A percentile compares a stretch with the other conserved stretches of the same genome.
phyloP scores from a whole-genome alignment of 2,888 invertebrate species.

The Polylopha cassiicola region DNA sequence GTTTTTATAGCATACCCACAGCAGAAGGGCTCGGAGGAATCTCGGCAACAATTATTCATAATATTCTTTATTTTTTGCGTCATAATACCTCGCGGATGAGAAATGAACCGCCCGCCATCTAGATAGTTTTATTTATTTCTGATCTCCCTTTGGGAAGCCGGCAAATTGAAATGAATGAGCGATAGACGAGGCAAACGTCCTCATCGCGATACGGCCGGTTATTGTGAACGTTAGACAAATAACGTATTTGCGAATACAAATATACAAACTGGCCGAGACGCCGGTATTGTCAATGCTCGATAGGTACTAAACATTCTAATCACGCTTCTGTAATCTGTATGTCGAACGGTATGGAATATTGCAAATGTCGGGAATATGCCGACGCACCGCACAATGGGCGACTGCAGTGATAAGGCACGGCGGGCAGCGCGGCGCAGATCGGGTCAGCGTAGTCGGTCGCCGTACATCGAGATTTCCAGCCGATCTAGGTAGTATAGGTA shows the following conservation, averaged over 20 bases:
- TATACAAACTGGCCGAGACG: slow-evolving; percentile 12
- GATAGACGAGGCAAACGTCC: slow-evolving; percentile 7
- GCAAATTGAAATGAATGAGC: slow-evolving; percentile 22
- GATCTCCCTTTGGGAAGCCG: slow-evolving; percentile 30
- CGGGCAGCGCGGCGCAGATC: slow-evolving; percentile 21
- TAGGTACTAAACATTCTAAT: slow-evolving; percentile 52
- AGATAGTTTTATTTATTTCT: slow-evolving; percentile 37
- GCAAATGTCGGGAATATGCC: slow-evolving; percentile 47
- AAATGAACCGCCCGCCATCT: slow-evolving; percentile 45
- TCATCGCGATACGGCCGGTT: slow-evolving; percentile 4
- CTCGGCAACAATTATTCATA: slow-evolving; percentile 42
- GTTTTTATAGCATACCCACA: slow-evolving; percentile 61
- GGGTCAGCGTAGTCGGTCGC: slow-evolving; percentile 30
- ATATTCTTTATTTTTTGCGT: slow-evolving; percentile 43
- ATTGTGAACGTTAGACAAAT: slow-evolving; percentile 1
- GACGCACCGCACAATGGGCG: slow-evolving; percentile 48
- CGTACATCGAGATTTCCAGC: slow-evolving; percentile 39
- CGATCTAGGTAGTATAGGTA: too few relatives aligned
- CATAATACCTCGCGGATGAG: slow-evolving; percentile 57
- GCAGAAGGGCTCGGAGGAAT: slow-evolving; percentile 49
- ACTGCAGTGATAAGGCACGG: slow-evolving; percentile 45
- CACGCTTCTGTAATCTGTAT: slow-evolving; percentile 54
- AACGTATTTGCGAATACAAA: slow-evolving; percentile 8
- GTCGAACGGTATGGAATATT: slow-evolving; percentile 58
- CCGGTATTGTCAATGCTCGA: slow-evolving; percentile 18